Conservation (phyloP, 2,797 vertebrate genomes). For the Vultur gryphus region DNA sequence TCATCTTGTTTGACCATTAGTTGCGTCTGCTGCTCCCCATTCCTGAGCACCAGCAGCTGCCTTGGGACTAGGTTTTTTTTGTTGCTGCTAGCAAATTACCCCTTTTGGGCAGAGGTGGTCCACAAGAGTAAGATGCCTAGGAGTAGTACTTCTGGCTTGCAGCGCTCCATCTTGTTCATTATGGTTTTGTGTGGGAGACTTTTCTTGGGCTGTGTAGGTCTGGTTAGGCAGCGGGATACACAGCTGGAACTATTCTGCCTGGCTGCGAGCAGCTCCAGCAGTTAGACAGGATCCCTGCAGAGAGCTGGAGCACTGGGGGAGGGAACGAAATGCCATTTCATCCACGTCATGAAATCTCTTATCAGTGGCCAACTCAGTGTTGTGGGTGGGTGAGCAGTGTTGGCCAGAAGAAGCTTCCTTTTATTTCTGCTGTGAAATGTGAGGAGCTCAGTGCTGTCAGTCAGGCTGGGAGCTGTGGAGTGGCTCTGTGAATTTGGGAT, state of each 20-base stretch:
- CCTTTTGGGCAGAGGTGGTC: background rate
- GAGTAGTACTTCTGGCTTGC: background rate
- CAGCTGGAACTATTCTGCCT: constrained; percentile 19
- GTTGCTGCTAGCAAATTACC: background rate
- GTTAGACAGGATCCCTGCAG: constrained; percentile 40
- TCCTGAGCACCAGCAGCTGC: background rate
- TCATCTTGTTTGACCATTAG: background rate
- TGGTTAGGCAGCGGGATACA: background rate
- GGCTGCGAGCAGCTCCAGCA: constrained; percentile 31
- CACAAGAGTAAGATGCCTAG: background rate
- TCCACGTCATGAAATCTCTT: constrained; percentile 48
- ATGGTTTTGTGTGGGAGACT: background rate
- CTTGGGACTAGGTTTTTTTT: background rate
- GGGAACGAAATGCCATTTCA: constrained; percentile 40
- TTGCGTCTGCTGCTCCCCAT: background rate
- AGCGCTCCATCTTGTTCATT: background rate
- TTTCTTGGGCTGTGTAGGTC: background rate
- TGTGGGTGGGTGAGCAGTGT: constrained; percentile 3
- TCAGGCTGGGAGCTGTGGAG: background rate
- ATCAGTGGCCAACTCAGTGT: constrained; percentile 24
- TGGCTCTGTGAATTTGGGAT: background rate
- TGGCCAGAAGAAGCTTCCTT: constrained; percentile 27
- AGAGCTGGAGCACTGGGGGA: constrained; percentile 34
- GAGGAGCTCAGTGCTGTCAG: background rate
- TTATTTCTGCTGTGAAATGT: background rate